Conservation (phyloP, 2,113 vertebrate genomes). For the Maccullochella peelii region DNA sequence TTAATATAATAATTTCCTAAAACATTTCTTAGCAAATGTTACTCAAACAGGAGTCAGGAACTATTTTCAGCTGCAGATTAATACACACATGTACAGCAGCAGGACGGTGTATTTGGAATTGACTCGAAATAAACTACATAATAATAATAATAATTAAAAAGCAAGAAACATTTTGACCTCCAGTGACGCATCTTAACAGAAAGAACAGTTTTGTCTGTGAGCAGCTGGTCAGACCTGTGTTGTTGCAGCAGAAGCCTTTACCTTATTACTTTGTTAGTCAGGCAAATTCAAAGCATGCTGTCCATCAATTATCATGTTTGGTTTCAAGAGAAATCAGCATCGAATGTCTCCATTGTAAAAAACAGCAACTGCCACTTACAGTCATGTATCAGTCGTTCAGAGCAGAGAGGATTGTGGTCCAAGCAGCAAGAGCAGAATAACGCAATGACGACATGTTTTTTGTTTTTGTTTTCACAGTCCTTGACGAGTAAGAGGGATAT, state of each 20-base stretch:
- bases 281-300: neutral
- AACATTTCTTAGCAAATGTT: neutral
- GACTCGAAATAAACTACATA: too few species aligned
- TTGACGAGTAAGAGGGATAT: conserved; percentile 87
- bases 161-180: neutral
- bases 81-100: neutral
- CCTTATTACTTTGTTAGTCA: conserved; percentile 4
- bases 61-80: neutral
- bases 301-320: conserved; percentile 21
- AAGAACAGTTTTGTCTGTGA: too few species aligned
- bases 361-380: conserved; percentile 3
- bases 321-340: conserved; percentile 14
- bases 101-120: too few species aligned
- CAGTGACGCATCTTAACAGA: neutral
- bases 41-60: neutral
- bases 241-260: conserved; percentile 34
- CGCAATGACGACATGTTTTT: conserved; percentile 3
- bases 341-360: conserved; percentile 45
- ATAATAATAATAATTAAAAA: neutral
- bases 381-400: conserved; percentile 3
- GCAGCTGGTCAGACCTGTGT: neutral
- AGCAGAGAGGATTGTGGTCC: conserved; percentile 23
- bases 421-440: conserved; percentile 34
- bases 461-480: conserved; percentile 61
- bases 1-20: neutral